These are phyloP conservation scores for Dendrolimus punctatus DNA, from an alignment of 1,140 invertebrate genomes.

Conservation along the genomic window DNA sequence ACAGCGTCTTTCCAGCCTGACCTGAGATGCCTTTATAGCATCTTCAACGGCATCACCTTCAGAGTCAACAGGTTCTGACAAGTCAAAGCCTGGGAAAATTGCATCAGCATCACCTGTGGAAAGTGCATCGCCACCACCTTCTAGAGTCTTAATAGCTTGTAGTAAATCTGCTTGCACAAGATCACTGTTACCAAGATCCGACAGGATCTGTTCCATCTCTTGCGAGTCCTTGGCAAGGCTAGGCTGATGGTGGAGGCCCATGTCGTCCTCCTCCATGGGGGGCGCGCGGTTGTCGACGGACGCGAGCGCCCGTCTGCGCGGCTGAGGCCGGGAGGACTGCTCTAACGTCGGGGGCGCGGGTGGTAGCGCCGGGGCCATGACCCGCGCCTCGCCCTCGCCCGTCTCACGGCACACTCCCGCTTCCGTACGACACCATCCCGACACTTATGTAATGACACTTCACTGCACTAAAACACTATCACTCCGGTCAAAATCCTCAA, in stretches of 20 bases:
- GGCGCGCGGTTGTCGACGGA: conserved; percentile 63
- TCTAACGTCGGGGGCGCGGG: conserved; percentile 52
- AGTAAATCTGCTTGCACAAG: conserved; percentile 75
- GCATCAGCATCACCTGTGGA: conserved; percentile 69
- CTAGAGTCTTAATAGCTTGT: conserved; percentile 79
- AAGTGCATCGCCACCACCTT: conserved; percentile 65
- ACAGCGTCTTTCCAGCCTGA: conserved; percentile 76
- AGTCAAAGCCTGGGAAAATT: conserved; percentile 76
- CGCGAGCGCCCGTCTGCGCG: conserved; percentile 51
- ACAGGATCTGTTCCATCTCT: conserved; percentile 74
- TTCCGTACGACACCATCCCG: conserved; percentile 31
- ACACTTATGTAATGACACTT: conserved; percentile 55
- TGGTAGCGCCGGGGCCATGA: conserved; percentile 75
- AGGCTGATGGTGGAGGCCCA: conserved; percentile 73
- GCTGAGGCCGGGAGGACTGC: conserved; percentile 26
- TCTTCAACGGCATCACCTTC: conserved; percentile 64
- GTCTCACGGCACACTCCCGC: conserved; percentile 55
- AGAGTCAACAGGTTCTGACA: conserved; percentile 65
- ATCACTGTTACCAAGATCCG: conserved; percentile 72
- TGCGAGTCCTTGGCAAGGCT: conserved; percentile 62
- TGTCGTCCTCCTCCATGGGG: conserved; percentile 80
- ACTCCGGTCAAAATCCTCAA: conserved; percentile 32
- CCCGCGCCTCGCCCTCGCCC: conserved; percentile 56
- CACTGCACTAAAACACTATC: conserved; percentile 37
- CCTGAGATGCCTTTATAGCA: conserved; percentile 72